Conservation (phyloP, 2,113 vertebrate species). For the Leptobrachium leishanense region DNA sequence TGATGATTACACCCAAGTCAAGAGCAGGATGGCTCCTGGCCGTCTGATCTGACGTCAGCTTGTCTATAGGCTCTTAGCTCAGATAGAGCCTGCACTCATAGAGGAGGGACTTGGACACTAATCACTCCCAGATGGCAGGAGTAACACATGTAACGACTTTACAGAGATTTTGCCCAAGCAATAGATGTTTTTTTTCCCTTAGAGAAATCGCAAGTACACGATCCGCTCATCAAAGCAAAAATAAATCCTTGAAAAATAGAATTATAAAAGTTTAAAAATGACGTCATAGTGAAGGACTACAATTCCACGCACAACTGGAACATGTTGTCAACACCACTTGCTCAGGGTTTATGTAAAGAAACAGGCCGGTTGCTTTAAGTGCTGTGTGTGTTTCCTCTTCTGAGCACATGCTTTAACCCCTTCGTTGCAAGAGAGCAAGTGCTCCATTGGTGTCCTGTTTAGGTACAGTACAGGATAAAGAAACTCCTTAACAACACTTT, state of each 20-base stretch:
- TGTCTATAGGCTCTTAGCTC: conserved; percentile 67
- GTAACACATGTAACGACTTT: conserved; percentile 75
- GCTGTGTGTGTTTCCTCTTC: too few relatives aligned
- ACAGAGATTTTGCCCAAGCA: conserved; percentile 64
- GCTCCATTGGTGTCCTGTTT: too few relatives aligned
- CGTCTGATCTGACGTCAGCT: conserved; percentile 84
- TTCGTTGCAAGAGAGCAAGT: too few relatives aligned
- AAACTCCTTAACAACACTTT: too few relatives aligned
- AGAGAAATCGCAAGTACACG: conserved; percentile 67
- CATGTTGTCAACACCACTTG: neutral
- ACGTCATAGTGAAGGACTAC: conserved; percentile 23
- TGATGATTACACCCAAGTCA: conserved; percentile 75
- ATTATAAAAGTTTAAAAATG: neutral
- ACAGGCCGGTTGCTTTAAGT: neutral
- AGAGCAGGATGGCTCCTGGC: conserved; percentile 76
- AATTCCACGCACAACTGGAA: conserved; percentile 11
- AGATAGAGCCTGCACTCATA: conserved; percentile 67
- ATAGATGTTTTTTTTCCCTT: conserved; percentile 63
- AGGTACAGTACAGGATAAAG: too few relatives aligned
- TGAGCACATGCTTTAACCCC: too few relatives aligned
- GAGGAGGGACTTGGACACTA: conserved; percentile 71
- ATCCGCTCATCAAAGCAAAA: conserved; percentile 68
- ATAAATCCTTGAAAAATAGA: conserved; percentile 52
- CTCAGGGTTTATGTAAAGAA: neutral
- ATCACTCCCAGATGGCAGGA: conserved; percentile 86